Evolutionary conservation across 2,888 invertebrate species (phyloP), one percentile per base, ranked within the genome.

Genomic region (Icerya purchasi): DNA sequence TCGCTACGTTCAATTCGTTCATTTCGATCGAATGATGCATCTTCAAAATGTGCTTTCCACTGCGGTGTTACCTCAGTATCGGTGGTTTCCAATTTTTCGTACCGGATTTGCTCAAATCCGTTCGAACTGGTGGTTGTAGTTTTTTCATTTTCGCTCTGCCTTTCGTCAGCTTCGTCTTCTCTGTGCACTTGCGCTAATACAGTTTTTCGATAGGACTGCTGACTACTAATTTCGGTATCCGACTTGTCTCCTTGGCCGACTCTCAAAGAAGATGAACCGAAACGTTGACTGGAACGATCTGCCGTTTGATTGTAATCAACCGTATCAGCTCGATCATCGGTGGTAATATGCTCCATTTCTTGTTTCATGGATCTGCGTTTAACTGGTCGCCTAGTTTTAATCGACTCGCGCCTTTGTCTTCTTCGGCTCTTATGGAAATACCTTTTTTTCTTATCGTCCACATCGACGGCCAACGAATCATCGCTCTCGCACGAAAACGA

Each of bases 361-460:
- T 36, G 36, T 36, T 36, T 36, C 5, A 36, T 36, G 8, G 36
- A 36, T 36, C 63, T 64, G 57, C 62, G 49, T 54, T 63, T 64
- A 22, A 61, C 60, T 51, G 62, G 62, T 22, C 63, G 64, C 52
- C 62, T 64, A 21, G 57, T 64, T 61, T 59, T 56, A 8, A 61
- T 62, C 14, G 50, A 22, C 23, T 59, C 18, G 5, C 57, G 22
- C 2, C 56, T 25, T 50, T 56, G 56, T 21, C 50, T 8, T 56
- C 49, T 19, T 22, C 56, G 25, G 10, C 49, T 36, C 25, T 50
- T 56, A 36, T 19, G 20, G 10, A 21, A 22, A 14, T 49, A 22
- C 22, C 56, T 25, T 14, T 23, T 22, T 1, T 49, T 50, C 19
- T 56, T 49, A 22, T 56, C 56, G 1, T 25, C 36, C 18, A 49